Evolutionary conservation across 2,888 invertebrate species (phyloP).

Genomic region (Allacma fusca): DNA sequence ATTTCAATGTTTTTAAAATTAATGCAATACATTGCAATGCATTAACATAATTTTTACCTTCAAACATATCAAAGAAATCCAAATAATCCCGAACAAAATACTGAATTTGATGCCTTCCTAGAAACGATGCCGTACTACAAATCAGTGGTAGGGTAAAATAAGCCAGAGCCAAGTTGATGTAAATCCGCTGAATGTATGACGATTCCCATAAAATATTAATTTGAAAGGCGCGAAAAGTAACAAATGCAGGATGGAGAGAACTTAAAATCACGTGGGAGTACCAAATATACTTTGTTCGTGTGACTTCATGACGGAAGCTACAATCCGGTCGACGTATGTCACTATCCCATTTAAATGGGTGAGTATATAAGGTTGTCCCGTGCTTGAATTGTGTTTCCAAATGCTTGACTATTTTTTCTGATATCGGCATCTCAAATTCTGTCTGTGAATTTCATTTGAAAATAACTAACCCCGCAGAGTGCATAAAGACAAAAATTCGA

Average conservation of each 20-base stretch:
- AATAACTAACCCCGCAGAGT: too few relatives aligned
- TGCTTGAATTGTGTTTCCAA: neutral
- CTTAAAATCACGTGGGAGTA: neutral
- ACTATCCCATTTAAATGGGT: neutral
- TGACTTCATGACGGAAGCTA: neutral
- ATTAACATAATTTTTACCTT: neutral
- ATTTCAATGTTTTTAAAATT: too few relatives aligned
- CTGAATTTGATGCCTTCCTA: neutral
- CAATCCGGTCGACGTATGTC: neutral
- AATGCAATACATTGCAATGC: neutral
- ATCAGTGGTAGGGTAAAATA: neutral
- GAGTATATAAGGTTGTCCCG: neutral
- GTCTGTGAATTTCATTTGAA: too few relatives aligned
- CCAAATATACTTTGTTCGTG: neutral
- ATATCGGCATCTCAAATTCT: too few relatives aligned
- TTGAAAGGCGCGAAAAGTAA: neutral
- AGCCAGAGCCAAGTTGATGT: neutral
- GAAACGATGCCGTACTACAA: neutral
- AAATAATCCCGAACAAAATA: neutral
- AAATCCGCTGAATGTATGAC: neutral
- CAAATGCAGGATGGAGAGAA: neutral
- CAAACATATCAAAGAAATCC: neutral
- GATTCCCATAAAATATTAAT: neutral
- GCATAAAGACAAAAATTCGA: too few relatives aligned
- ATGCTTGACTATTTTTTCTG: neutral